These are phyloP conservation scores for Apotomis betuletana DNA, from an alignment of 2,888 invertebrate species.

Conservation along the genomic window DNA sequence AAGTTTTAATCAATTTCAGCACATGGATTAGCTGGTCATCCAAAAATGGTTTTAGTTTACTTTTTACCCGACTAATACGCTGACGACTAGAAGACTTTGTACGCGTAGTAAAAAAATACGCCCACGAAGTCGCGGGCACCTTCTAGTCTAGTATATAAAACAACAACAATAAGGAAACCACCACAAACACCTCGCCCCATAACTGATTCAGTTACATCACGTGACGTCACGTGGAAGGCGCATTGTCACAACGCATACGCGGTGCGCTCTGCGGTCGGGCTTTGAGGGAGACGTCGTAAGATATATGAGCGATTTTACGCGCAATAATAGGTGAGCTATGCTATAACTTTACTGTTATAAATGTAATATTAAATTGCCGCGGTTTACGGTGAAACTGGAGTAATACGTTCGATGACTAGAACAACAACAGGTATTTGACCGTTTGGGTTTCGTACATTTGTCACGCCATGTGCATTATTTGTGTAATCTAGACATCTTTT, in stretches of 20 bases:
- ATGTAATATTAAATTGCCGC: constrained; percentile 2
- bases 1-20: too few relatives aligned
- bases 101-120: too few relatives aligned
- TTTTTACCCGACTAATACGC: too few relatives aligned
- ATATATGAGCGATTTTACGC: constrained; percentile 16
- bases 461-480: too few relatives aligned
- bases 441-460: not conserved
- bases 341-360: constrained; percentile 2
- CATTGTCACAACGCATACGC: constrained; percentile 11
- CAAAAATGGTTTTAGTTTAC: too few relatives aligned
- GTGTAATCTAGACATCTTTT: too few relatives aligned
- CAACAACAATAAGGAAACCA: constrained; percentile 24
- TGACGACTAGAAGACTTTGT: too few relatives aligned
- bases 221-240: constrained; percentile 16
- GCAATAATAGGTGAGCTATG: not conserved
- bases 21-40: too few relatives aligned
- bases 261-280: constrained; percentile 4
- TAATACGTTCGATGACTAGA: too few relatives aligned
- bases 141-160: constrained; percentile 4
- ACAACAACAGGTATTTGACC: not conserved
- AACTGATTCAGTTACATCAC: constrained; percentile 26
- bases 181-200: constrained; percentile 14
- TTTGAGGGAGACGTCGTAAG: constrained; percentile 8
- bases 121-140: too few relatives aligned
- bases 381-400: not conserved